phyloP scores from a whole-genome alignment of 1,140 invertebrate species.

The Nomia melanderi region DNA sequence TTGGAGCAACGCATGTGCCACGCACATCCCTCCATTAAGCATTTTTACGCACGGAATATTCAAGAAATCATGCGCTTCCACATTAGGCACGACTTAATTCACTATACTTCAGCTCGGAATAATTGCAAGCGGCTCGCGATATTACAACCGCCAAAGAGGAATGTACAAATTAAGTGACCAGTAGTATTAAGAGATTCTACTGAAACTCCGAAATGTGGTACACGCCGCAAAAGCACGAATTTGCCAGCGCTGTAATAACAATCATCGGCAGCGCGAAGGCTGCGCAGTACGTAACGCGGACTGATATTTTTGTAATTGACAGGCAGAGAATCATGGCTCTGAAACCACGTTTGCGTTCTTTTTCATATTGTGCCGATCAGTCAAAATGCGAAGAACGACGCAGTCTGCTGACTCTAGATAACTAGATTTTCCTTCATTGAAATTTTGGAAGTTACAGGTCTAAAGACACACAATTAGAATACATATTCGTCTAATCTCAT shows the following conservation, averaged over 20 bases:
- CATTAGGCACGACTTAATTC: no score
- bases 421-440: no score
- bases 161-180: conserved; percentile 24
- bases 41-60: no score
- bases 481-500: no score
- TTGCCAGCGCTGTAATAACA: conserved; percentile 39
- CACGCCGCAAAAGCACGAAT: conserved; percentile 14
- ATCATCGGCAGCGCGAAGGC: conserved; percentile 16
- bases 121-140: neutral
- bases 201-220: neutral
- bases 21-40: no score
- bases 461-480: no score
- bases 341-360: neutral
- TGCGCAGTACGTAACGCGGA: neutral
- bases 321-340: neutral
- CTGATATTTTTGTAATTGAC: conserved; percentile 50
- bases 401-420: no score
- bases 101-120: no score
- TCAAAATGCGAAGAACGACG: neutral
- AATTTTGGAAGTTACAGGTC: no score
- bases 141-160: conserved; percentile 1
- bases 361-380: conserved; percentile 22
- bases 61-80: no score
- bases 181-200: conserved; percentile 18
- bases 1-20: no score